Conservation (phyloP, 2,888 invertebrate species). For the Congeria kusceri region DNA sequence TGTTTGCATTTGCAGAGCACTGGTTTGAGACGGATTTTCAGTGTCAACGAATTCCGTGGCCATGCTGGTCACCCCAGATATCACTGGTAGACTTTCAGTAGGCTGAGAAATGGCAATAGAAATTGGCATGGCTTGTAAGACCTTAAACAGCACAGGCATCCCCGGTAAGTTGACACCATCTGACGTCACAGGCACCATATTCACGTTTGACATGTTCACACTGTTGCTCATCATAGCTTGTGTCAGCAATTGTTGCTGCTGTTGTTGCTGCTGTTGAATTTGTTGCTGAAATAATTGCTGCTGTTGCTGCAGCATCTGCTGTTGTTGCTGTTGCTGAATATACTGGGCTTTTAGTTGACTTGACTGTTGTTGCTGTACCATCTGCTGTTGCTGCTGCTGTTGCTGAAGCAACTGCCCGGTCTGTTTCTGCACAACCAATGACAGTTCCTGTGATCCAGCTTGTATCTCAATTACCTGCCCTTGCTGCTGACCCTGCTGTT, state of each 20-base stretch:
- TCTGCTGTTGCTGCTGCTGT: slow-evolving; percentile 12
- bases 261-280: neutral
- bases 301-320: slow-evolving; percentile 3
- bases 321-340: neutral
- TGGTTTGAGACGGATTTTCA: neutral
- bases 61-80: slow-evolving; percentile 23
- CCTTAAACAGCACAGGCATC: neutral
- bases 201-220: no score
- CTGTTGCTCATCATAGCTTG: no score
- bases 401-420: neutral
- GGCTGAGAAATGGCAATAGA: slow-evolving; percentile 6
- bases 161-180: neutral
- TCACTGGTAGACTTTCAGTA: slow-evolving; percentile 9
- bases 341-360: slow-evolving; percentile 2
- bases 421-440: neutral
- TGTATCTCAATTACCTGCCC: neutral
- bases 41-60: neutral
- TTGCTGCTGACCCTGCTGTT: slow-evolving; percentile 8
- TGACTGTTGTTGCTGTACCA: neutral
- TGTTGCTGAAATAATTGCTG: neutral
- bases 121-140: neutral
- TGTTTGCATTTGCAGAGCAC: neutral
- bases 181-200: no score
- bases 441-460: neutral
- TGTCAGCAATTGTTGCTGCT: no score